Conservation (phyloP, 2,797 vertebrate species). For the Pseudotriccus pelzelni region DNA sequence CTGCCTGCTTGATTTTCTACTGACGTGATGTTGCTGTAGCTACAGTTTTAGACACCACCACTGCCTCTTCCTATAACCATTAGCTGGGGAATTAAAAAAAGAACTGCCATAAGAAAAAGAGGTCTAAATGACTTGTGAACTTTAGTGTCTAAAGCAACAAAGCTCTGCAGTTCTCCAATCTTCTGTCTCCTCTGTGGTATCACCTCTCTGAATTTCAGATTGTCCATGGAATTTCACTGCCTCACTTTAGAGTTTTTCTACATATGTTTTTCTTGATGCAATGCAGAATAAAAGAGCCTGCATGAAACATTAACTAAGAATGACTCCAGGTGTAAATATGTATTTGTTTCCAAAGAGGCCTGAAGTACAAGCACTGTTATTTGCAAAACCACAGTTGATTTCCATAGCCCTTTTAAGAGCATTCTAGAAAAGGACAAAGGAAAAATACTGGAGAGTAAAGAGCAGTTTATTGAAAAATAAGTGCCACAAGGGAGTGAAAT, state of each 20-base stretch:
- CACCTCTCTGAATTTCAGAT: background rate
- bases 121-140: background rate
- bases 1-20: background rate
- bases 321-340: background rate
- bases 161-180: background rate
- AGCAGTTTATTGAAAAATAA: background rate
- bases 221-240: background rate
- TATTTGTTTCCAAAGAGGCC: background rate
- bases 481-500: background rate
- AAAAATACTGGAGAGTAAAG: background rate
- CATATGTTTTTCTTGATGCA: background rate
- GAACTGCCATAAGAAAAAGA: background rate
- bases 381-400: background rate
- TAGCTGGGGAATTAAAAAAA: background rate
- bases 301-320: background rate
- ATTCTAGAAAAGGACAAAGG: background rate
- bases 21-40: background rate
- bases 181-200: background rate
- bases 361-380: background rate
- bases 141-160: background rate
- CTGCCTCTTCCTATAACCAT: background rate
- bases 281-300: background rate
- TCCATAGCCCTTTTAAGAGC: background rate
- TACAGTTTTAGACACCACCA: background rate
- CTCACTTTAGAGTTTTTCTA: background rate